Evolutionary conservation across 2,797 vertebrate genomes (phyloP).

Genomic region (Pangasius larnaudii): DNA sequence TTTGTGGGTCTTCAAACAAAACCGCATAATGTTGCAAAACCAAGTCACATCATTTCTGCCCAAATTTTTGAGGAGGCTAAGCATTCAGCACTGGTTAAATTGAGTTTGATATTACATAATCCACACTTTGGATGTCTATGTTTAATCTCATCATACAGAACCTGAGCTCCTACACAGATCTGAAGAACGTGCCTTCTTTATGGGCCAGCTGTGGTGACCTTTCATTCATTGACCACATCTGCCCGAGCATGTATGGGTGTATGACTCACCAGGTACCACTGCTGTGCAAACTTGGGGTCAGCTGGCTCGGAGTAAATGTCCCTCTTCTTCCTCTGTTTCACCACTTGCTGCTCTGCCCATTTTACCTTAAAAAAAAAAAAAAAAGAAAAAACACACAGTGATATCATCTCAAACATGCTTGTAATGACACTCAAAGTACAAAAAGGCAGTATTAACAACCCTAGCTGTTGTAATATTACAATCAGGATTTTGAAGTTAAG

Average conservation of each 20-base stretch:
- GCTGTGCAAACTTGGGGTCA: slow-evolving; percentile 91
- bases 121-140: slow-evolving; percentile 27
- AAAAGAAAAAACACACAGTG: not conserved
- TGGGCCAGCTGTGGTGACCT: not conserved
- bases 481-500: not conserved
- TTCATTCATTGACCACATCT: not conserved
- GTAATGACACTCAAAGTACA: not conserved
- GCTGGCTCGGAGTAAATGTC: slow-evolving; percentile 84
- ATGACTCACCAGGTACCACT: slow-evolving; percentile 95
- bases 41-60: not conserved
- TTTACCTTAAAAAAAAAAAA: slow-evolving; percentile 76
- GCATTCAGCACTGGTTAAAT: slow-evolving; percentile 35
- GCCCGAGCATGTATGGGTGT: not conserved
- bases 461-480: not conserved
- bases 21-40: not conserved
- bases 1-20: not conserved
- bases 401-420: not conserved
- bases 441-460: not conserved
- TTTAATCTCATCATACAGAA: slow-evolving; percentile 13
- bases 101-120: slow-evolving; percentile 42
- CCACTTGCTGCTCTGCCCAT: slow-evolving; percentile 94
- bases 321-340: slow-evolving; percentile 86
- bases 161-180: slow-evolving; percentile 1
- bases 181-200: not conserved
- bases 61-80: slow-evolving; percentile 20